Evolutionary conservation across 2,888 invertebrate genomes (phyloP), one percentile per base, ranked within the genome.

Genomic region (Rhamphomyia laevipes): DNA sequence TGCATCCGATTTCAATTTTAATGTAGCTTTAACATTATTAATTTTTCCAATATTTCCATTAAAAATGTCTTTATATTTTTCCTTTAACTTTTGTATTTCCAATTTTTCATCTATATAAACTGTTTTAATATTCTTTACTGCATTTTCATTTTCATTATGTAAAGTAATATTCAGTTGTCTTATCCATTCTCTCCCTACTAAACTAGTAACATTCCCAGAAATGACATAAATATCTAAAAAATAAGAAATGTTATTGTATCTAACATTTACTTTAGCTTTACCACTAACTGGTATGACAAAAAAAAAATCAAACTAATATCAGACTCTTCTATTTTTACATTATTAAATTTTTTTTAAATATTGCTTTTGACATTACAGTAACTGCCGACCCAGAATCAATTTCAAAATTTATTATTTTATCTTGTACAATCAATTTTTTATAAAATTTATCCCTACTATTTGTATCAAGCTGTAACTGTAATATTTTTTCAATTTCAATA

Each of bases 1-100:
- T 13, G 53, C 45, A 48, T 55, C 45, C 18, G 50, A 31, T 49
- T 56, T 56, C 9, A 57, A 35, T 21, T 50, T 50, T 37, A 59
- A 38, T 33, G 52, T 51, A 2, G 57, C 53, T 42, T 48, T 45
- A 11, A 43, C n/a, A 11, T 30, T 47, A 11, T 40, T 43, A 5
- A 54, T 50, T 41, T 49, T 50, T 15, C 49, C 51, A n/a, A 49
- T 42, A 9, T 33, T 13, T 13, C 33, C 33, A 13, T 11, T 33
- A 33, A 13, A 13, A 33, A 33, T 33, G 12, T 11, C 13, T 37
- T 16, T 18, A 16, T 38, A 17, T 10, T 17, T 16, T 11, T 38
- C n/a, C 13, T n/a, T 21, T 21, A 21, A 21, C 21, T 21, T 21
- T 21, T 21, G 21, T 21, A 21, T 21, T 21, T 21, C 21, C 21